Evolutionary conservation across 2,797 vertebrate genomes (phyloP), one percentile per base, ranked within the genome.

Genomic region (Steatocranus sp.): DNA sequence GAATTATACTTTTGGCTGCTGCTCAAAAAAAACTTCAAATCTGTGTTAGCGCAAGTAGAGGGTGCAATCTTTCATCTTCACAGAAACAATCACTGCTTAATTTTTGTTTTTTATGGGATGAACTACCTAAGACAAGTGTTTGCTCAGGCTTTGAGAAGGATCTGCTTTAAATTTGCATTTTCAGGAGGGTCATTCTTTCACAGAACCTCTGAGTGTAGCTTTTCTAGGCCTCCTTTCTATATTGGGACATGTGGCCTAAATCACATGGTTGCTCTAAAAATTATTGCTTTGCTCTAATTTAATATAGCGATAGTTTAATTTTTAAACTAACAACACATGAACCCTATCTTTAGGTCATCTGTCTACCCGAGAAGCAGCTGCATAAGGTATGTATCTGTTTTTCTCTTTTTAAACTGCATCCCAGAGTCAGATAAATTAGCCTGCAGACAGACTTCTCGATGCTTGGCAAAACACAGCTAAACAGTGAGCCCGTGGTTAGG

Each of bases 151-250:
- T 25, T 23, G 30, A 75, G n/a, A 54, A 73, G 54, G 70, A 68
- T 81, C 76, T 75, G 41, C 51, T 54, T 82, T 41, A 25, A 80
- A 83, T 41, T 34, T 4, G 2, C 83, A 25, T 87, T 87, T 89
- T 81, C 32, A 27, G 12, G n/a, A 46, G 50, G 80, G 48, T 76
- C 70, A 70, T 83, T 87, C 75, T 75, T 80, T 79, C 79, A 50
- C 34, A 81, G 79, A 84, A 84, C 82, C 74, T 49, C 30, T 36
- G 68, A 79, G 66, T 87, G 34, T 36, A 61, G 75, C 46, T 89
- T 92, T 92, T 93, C 83, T 90, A 85, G 88, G 92, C 30, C 88
- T 90, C 34, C 43, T 15, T 56, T 75, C 61, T 83, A 84, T 83
- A 83, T 36, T 77, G 90, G 91, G 90, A 92, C 79, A 38, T 49